Conservation (phyloP, 2,888 invertebrate species). For the Marasmarcha lunaedactyla region DNA sequence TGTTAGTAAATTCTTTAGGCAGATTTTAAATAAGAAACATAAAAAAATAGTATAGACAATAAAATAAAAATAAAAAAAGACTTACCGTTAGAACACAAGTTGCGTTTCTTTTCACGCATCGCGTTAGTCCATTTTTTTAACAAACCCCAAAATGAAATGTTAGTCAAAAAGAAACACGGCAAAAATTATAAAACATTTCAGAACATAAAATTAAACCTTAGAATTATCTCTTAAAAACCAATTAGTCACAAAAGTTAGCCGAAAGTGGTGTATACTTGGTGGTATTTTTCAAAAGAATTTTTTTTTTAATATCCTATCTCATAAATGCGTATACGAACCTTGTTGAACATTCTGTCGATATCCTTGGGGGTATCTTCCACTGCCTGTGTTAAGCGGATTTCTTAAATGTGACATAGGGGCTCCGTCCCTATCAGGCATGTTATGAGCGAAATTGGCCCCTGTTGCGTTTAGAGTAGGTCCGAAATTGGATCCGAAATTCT, state of each 20-base stretch:
- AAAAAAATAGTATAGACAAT: too few species aligned
- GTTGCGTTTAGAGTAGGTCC: constrained; percentile 60
- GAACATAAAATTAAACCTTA: constrained; percentile 33
- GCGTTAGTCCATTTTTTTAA: constrained; percentile 8
- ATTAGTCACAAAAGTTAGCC: constrained; percentile 53
- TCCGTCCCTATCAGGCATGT: constrained; percentile 50
- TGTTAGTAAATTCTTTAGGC: constrained; percentile 48
- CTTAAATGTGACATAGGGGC: constrained; percentile 63
- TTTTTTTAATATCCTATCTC: constrained; percentile 46
- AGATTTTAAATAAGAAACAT: constrained; percentile 18
- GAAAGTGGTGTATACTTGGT: constrained; percentile 52
- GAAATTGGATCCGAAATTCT: constrained; percentile 49
- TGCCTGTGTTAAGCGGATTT: constrained; percentile 52
- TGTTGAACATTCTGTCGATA: constrained; percentile 61
- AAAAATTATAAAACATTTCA: constrained; percentile 24
- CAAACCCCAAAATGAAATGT: constrained; percentile 22
- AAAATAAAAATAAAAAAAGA: constrained; percentile 29
- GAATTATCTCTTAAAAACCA: constrained; percentile 52
- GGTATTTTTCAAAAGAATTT: constrained; percentile 25
- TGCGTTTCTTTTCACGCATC: constrained; percentile 20
- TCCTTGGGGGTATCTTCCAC: constrained; percentile 56
- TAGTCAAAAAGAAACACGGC: constrained; percentile 37
- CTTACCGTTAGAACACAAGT: constrained; percentile 38
- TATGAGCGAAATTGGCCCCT: constrained; percentile 47
- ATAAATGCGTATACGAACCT: constrained; percentile 58